Conservation (phyloP, 53 echinoderm and acorn worm genomes). For the Paracentrotus lividus region DNA sequence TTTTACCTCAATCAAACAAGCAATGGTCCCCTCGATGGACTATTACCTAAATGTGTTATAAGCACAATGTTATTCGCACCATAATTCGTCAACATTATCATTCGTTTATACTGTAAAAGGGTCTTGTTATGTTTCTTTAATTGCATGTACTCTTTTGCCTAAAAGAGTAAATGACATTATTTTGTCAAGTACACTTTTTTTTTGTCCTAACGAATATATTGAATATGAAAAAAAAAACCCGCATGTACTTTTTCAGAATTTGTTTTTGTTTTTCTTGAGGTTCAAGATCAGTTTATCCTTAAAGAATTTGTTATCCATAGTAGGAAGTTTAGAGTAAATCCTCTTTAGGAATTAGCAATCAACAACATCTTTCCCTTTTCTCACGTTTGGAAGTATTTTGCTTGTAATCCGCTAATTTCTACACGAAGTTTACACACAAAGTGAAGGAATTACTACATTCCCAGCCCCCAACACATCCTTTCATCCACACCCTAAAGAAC, state of each 20-base stretch:
- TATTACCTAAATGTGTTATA: too few species aligned
- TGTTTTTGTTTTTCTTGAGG: background rate
- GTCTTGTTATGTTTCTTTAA: background rate
- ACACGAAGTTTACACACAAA: conserved; percentile 40
- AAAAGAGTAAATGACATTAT: too few species aligned
- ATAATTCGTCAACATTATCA: too few species aligned
- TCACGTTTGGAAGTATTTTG: conserved; percentile 49
- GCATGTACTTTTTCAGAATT: background rate
- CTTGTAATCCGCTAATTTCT: conserved; percentile 46
- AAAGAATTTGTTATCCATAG: background rate
- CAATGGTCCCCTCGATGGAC: too few species aligned
- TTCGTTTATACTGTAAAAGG: too few species aligned
- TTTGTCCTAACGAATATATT: background rate
- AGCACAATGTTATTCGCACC: too few species aligned
- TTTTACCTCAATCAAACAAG: too few species aligned
- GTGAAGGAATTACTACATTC: conserved; percentile 12
- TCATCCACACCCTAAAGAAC: background rate
- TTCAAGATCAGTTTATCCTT: background rate
- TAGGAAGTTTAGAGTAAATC: background rate
- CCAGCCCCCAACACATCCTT: conserved; percentile 30
- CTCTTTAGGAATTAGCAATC: conserved; percentile 33
- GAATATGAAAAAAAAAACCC: background rate
- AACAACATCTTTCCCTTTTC: conserved; percentile 37
- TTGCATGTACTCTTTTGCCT: background rate
- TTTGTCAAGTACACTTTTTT: too few species aligned